A percentile compares a stretch with the other conserved stretches of the same genome.
Conservation (phyloP, 2,888 invertebrate species). For the Eudasyphora cyanicolor region DNA sequence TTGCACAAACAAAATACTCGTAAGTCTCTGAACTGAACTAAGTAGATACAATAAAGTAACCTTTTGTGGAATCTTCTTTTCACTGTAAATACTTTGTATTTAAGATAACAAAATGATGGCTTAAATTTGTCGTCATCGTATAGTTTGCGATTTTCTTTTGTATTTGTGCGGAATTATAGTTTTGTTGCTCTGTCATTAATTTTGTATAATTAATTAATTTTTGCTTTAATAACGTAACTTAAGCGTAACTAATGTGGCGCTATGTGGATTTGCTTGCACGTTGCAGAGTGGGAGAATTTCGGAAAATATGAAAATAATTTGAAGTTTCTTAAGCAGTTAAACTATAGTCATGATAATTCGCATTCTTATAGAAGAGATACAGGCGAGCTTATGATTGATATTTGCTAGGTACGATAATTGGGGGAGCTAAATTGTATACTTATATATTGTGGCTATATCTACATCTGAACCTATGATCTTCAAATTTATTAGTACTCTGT, state of each 20-base stretch:
- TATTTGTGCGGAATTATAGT: not conserved
- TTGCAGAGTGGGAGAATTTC: not conserved
- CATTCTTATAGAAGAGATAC: too few relatives aligned
- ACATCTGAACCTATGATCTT: too few relatives aligned
- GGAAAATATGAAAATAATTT: not conserved
- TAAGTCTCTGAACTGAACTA: not conserved
- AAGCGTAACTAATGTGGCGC: conserved; percentile 12
- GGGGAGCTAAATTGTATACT: too few relatives aligned
- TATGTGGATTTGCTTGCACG: not conserved
- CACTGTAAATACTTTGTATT: too few relatives aligned
- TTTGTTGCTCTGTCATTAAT: conserved; percentile 1
- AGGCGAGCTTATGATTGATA: too few relatives aligned
- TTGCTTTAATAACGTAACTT: not conserved
- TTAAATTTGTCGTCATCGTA: not conserved
- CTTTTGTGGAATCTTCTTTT: too few relatives aligned
- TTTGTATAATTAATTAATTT: conserved; percentile 4
- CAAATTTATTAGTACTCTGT: too few relatives aligned
- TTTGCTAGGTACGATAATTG: too few relatives aligned
- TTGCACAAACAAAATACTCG: not conserved
- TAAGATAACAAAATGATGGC: not conserved
- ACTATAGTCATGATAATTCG: too few relatives aligned
- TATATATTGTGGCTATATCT: too few relatives aligned
- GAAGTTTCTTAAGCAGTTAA: not conserved
- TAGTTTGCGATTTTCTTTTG: not conserved
- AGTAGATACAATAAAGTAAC: not conserved